Conservation (phyloP, 2,113 vertebrate species). For the Oriolus oriolus region DNA sequence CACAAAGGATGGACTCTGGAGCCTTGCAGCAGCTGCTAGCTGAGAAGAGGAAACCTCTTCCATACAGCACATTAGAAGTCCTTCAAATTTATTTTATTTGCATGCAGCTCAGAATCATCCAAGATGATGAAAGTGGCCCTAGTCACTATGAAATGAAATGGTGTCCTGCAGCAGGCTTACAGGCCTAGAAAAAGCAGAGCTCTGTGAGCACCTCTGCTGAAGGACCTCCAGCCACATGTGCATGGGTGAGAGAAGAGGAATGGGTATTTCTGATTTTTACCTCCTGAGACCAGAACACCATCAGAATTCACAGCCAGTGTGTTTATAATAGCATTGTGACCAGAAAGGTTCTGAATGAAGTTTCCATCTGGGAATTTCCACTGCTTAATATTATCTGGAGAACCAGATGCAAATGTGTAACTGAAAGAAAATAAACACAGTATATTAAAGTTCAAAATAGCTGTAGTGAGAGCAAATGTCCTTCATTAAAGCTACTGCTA, state of each 20-base stretch:
- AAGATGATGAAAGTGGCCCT: neutral
- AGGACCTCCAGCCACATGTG: neutral
- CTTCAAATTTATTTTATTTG: neutral
- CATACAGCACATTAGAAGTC: neutral
- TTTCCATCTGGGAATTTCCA: constrained; percentile 98
- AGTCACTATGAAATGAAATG: neutral
- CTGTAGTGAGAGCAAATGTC: neutral
- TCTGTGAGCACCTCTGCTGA: neutral
- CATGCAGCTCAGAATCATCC: neutral
- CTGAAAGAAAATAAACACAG: constrained; percentile 68
- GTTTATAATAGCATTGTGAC: constrained; percentile 97
- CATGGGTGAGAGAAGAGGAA: neutral
- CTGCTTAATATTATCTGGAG: constrained; percentile 98
- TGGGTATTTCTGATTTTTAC: constrained; percentile 63
- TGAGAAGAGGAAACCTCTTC: neutral
- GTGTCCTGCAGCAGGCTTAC: neutral
- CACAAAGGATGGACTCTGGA: neutral
- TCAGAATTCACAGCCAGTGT: constrained; percentile 94
- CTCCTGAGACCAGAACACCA: constrained; percentile 95
- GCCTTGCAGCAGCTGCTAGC: neutral
- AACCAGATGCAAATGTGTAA: constrained; percentile 97
- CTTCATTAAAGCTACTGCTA: neutral
- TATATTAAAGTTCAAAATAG: neutral
- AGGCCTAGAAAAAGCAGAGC: neutral
- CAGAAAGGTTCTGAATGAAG: constrained; percentile 98